Conservation (phyloP, 2,113 vertebrate species). For the Myiagra hebetior region DNA sequence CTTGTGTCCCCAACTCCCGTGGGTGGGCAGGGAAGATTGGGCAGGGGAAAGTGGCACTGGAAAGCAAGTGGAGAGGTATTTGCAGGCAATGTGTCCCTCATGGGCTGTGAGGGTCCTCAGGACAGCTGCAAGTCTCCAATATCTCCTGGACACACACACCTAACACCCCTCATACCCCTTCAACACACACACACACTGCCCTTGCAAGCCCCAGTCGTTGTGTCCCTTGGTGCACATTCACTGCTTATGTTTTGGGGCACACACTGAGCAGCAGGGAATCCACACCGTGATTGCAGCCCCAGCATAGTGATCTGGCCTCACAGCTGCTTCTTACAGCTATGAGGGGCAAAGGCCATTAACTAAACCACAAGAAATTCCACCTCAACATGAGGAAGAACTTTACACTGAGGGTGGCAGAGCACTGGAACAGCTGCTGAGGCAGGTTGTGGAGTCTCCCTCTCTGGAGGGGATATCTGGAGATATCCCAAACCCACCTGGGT, state of each 20-base stretch:
- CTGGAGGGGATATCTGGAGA: not conserved
- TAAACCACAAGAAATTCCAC: not conserved
- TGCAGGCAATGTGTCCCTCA: fast-evolving
- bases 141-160: not conserved
- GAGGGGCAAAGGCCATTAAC: not conserved
- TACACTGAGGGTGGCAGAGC: not conserved
- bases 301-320: not conserved
- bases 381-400: not conserved
- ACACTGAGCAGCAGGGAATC: fast-evolving
- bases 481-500: not conserved
- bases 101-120: not conserved
- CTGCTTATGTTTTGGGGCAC: not conserved
- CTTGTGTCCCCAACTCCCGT: not conserved
- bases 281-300: not conserved
- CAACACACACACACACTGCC: fast-evolving
- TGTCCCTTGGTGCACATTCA: not conserved
- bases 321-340: not conserved
- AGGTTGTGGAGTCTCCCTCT: not conserved
- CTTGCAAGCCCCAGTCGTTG: fast-evolving
- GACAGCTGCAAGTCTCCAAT: not conserved
- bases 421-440: not conserved
- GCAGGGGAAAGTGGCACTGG: not conserved
- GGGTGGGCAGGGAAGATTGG: not conserved
- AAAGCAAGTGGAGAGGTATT: not conserved
- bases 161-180: too few species aligned